Percentiles rank a stretch among this genome's conserved stretches.
Conservation (phyloP, 92 coral and sea anemone genomes). For the Heteractis magnifica region DNA sequence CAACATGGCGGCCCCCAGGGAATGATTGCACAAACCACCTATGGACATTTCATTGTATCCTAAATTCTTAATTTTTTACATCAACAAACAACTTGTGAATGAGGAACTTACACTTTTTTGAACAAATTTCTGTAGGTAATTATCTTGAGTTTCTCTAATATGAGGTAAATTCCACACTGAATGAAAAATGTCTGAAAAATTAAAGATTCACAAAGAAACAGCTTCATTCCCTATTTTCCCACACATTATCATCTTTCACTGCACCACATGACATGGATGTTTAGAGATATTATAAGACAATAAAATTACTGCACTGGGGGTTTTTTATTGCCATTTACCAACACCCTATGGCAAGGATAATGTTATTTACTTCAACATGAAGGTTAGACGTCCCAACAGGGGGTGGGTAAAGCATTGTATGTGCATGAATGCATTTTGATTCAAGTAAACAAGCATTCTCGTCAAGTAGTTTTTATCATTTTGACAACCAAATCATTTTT, state of each 20-base stretch:
- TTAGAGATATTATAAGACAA: not conserved
- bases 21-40: too few relatives aligned
- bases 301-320: not conserved
- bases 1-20: too few relatives aligned
- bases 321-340: not conserved
- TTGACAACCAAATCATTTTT: not conserved
- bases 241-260: not conserved
- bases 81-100: not conserved
- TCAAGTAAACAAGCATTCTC: not conserved
- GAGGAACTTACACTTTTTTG: slow-evolving; percentile 93
- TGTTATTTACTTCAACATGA: not conserved
- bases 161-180: slow-evolving; percentile 93
- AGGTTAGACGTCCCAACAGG: not conserved
- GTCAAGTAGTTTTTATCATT: not conserved
- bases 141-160: slow-evolving; percentile 90
- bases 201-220: slow-evolving; percentile 1
- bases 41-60: too few relatives aligned
- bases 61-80: too few relatives aligned
- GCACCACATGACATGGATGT: not conserved
- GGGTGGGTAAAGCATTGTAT: not conserved
- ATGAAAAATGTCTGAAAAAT: slow-evolving; percentile 77
- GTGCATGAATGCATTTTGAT: not conserved
- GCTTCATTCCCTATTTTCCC: not conserved
- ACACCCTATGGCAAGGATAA: not conserved
- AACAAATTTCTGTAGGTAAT: slow-evolving; percentile 96